Percentiles rank a stretch among this genome's conserved stretches.
Conservation (phyloP, 23 tunicate species). For the Styela clava region DNA sequence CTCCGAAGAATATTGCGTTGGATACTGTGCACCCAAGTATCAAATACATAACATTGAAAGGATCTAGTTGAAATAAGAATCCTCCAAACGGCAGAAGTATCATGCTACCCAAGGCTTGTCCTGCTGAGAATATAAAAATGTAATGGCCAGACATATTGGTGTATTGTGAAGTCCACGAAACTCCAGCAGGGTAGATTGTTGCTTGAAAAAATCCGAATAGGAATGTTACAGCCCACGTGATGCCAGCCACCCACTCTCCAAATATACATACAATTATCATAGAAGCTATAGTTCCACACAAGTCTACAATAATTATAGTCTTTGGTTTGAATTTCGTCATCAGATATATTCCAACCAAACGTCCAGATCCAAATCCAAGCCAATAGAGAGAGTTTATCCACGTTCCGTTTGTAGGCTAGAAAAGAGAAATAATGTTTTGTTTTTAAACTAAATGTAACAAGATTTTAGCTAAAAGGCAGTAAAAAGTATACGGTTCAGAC, state of each 20-base stretch:
- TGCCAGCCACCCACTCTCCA: slow-evolving; percentile 50
- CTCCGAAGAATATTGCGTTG: slow-evolving; percentile 50
- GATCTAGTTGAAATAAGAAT: slow-evolving; percentile 62
- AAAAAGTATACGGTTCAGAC: too few species aligned
- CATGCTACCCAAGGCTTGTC: slow-evolving; percentile 94
- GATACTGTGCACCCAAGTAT: slow-evolving; percentile 69
- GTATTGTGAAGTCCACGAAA: slow-evolving; percentile 88
- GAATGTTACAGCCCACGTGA: slow-evolving; percentile 89
- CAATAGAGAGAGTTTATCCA: slow-evolving; percentile 83
- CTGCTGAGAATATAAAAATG: slow-evolving; percentile 86
- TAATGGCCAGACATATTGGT: slow-evolving; percentile 96
- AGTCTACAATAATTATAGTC: slow-evolving; percentile 54
- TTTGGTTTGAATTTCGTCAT: slow-evolving; percentile 46
- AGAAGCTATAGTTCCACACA: slow-evolving; percentile 57
- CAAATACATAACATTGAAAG: slow-evolving; percentile 84
- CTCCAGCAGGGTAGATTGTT: slow-evolving; percentile 85
- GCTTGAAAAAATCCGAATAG: slow-evolving; percentile 84
- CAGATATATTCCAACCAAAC: slow-evolving; percentile 64
- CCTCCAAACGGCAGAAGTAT: slow-evolving; percentile 82
- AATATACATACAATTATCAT: slow-evolving; percentile 69
- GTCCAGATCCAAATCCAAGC: slow-evolving; percentile 87
- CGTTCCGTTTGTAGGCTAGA: slow-evolving; percentile 57
- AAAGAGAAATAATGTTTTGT: too few species aligned
- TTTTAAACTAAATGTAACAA: too few species aligned
- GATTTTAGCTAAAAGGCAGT: too few species aligned